Percentiles rank a stretch among this genome's conserved stretches.
These are phyloP conservation scores for Cantharis flavilabris DNA, from an alignment of 2,888 invertebrate species.

Conservation along the genomic window DNA sequence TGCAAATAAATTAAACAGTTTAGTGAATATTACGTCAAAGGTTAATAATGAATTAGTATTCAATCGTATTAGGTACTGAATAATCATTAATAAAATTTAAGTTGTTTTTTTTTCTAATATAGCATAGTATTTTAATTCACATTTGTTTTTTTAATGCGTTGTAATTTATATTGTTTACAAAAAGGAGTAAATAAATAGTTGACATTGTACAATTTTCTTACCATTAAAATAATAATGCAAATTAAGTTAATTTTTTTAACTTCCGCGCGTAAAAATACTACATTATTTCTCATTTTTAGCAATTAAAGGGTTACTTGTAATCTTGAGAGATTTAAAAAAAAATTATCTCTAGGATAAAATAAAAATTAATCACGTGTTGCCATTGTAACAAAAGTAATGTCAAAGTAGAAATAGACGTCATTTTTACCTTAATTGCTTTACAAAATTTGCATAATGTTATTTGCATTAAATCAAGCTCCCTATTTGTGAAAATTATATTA, in stretches of 20 bases:
- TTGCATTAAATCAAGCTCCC: too few relatives aligned
- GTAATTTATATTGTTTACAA: background rate
- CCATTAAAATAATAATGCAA: background rate
- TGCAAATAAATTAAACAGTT: background rate
- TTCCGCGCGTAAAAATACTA: too few relatives aligned
- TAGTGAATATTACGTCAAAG: background rate
- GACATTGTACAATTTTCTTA: background rate
- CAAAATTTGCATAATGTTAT: too few relatives aligned
- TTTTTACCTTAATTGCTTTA: background rate
- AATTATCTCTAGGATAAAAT: too few relatives aligned
- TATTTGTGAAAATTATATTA: too few relatives aligned
- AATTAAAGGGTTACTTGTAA: too few relatives aligned
- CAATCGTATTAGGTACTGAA: background rate
- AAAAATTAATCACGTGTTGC: background rate
- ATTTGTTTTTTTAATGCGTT: background rate
- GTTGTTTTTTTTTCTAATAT: background rate
- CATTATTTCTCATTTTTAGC: too few relatives aligned
- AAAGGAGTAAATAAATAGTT: background rate
- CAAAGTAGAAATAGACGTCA: background rate
- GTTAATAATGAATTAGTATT: background rate
- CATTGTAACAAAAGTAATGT: too few relatives aligned
- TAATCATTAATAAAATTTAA: background rate
- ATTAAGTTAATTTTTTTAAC: background rate
- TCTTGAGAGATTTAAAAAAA: too few relatives aligned
- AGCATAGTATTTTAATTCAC: background rate